Evolutionary conservation across 2,113 vertebrate genomes (phyloP).

Genomic region (Pongo abelii): DNA sequence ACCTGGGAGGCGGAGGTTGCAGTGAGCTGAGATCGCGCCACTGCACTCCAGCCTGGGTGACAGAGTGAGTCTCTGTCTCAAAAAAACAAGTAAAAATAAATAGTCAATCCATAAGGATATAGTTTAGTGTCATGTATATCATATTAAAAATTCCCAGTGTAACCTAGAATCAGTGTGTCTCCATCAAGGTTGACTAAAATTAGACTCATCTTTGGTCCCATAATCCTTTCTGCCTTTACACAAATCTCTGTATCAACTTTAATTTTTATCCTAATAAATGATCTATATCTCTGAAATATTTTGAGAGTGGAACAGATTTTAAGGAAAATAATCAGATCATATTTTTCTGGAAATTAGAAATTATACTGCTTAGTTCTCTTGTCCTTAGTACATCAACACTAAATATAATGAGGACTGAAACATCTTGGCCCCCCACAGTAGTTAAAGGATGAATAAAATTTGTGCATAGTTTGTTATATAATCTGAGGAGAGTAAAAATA

Average conservation of each 20-base stretch:
- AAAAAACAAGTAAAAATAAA: not conserved
- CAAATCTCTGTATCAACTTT: not conserved
- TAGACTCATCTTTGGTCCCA: not conserved
- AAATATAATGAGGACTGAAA: not conserved
- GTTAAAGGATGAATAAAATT: not conserved
- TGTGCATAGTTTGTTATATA: not conserved
- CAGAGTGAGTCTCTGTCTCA: no score
- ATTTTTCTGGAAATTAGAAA: conserved; percentile 11
- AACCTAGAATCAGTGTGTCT: not conserved
- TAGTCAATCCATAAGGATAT: not conserved
- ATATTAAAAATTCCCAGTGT: not conserved
- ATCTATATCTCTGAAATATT: not conserved
- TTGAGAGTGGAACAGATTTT: not conserved
- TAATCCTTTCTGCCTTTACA: not conserved
- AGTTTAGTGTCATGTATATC: not conserved
- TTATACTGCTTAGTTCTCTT: not conserved
- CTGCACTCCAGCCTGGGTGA: no score
- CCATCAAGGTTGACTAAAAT: not conserved
- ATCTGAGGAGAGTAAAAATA: not conserved
- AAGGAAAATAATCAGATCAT: not conserved
- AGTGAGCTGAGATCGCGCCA: no score
- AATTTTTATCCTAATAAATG: not conserved
- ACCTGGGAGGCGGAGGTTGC: no score
- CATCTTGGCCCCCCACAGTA: not conserved
- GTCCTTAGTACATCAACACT: not conserved